Conservation (phyloP, 2,113 vertebrate species). For the Danionella cerebrum region DNA sequence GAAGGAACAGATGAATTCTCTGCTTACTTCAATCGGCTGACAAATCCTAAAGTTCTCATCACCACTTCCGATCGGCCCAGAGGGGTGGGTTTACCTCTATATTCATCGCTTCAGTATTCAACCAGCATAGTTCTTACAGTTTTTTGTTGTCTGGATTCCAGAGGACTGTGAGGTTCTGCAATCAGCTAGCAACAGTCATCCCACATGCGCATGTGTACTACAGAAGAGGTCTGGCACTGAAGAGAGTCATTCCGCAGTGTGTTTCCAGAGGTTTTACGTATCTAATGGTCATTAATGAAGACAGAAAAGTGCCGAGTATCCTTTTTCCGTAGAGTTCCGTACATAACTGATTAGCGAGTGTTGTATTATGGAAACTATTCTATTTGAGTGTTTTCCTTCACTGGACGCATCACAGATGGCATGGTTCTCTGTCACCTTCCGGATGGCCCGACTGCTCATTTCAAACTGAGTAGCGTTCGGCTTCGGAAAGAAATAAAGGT, state of each 20-base stretch:
- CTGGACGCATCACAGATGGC: slow-evolving; percentile 71
- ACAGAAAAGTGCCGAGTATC: slow-evolving; percentile 94
- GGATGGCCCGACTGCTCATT: slow-evolving; percentile 92
- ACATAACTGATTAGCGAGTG: not conserved
- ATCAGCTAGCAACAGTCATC: slow-evolving; percentile 82
- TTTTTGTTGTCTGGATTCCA: slow-evolving; percentile 48
- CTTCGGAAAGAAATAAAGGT: slow-evolving; percentile 96
- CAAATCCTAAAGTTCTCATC: slow-evolving; percentile 94
- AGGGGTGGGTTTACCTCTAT: slow-evolving; percentile 66
- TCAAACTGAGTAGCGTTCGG: slow-evolving; percentile 88
- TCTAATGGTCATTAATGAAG: slow-evolving; percentile 89
- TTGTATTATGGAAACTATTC: not conserved
- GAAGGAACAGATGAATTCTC: slow-evolving; percentile 96
- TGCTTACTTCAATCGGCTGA: slow-evolving; percentile 87
- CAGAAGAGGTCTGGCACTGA: slow-evolving; percentile 89
- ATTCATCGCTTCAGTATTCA: too few relatives aligned
- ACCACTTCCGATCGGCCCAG: slow-evolving; percentile 95
- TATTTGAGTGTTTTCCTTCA: slow-evolving; percentile 55
- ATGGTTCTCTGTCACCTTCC: slow-evolving; percentile 92
- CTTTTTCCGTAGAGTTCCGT: slow-evolving; percentile 47
- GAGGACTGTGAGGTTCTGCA: slow-evolving; percentile 89
- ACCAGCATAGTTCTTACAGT: too few relatives aligned
- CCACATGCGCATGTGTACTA: slow-evolving; percentile 92
- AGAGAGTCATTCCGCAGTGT: slow-evolving; percentile 91
- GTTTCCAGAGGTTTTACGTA: slow-evolving; percentile 85